Conservation (phyloP, 2,797 vertebrate species). For the Tauraco hartlaubi region DNA sequence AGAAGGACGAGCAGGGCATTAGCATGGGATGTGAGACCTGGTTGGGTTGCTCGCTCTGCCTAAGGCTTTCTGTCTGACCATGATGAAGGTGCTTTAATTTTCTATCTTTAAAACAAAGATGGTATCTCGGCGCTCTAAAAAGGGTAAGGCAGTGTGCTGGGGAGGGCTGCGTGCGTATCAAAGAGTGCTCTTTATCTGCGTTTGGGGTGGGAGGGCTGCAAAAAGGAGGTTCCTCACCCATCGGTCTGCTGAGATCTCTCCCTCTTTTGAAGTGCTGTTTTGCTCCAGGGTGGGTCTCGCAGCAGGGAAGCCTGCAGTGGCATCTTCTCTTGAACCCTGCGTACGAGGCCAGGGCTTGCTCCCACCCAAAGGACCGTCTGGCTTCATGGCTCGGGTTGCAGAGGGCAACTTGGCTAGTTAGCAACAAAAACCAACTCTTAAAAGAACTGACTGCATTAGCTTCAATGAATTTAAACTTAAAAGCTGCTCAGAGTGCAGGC, state of each 20-base stretch:
- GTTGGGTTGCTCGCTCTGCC: background rate
- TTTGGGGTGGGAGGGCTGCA: background rate
- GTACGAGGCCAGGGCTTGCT: background rate
- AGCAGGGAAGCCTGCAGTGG: background rate
- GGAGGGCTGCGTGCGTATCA: background rate
- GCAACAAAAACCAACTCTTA: background rate
- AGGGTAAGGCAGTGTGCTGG: background rate
- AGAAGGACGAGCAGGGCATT: background rate
- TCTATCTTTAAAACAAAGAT: background rate
- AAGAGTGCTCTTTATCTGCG: background rate
- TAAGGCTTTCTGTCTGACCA: background rate
- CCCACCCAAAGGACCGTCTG: background rate
- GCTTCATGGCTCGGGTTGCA: background rate
- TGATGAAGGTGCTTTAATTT: background rate
- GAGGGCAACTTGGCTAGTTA: background rate
- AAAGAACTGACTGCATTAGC: background rate
- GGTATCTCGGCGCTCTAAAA: background rate
- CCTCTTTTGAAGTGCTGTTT: background rate
- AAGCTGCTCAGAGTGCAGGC: background rate
- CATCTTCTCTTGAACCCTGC: background rate
- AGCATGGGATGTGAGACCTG: background rate
- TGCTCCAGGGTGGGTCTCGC: rapidly evolving
- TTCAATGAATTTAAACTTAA: background rate
- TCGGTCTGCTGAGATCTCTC: background rate
- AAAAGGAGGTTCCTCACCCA: background rate